Base-by-base conservation (phyloP, 1,140 invertebrate species). In the Pogonognathellus flavescens region DNA sequence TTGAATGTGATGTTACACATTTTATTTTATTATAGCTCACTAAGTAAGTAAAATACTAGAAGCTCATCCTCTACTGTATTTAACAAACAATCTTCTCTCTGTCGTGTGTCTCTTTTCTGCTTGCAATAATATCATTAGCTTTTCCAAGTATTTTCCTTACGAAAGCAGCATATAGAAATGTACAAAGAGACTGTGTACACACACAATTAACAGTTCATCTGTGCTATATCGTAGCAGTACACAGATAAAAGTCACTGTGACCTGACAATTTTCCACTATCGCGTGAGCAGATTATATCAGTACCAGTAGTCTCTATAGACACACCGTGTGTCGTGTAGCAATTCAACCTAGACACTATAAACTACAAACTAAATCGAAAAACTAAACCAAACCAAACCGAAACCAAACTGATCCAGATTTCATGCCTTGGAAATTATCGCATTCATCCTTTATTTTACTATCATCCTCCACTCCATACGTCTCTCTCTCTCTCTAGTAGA, bases 381-480 rank as follows among this genome's bases (percentile, higher is more conserved):
- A 66, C 62, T 66, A 66, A 66, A 66, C 57, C n/a, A 60, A 60
- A 60, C 62, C 62, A 66, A 66, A 66, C 62, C 22, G 62, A 66
- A 66, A 66, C 62, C 22, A 25, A 66, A 66, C 22, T 66, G 62
- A 66, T 66, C 62, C 62, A 66, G 62, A 66, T 31, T 66, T 25
- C 62, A 25, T 66, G 22, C 13, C 60, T 41, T 41, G 31, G 31
- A 41, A 41, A 41, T 41, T 41, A 41, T 41, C 1, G 31, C 31
- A 41, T 41, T 41, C 31, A 41, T 41, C 31, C 31, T 41, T 41
- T 41, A 6, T 6, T 41, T 41, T 41, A 41, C 31, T 41, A 6
- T 6, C 31, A 41, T 41, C 31, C 31, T 41, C 31, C 31, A 41
- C 6, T 41, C 31, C 31, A 41, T 41, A 3, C 31, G 1, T 3